A percentile compares a stretch with the other conserved stretches of the same genome.
Conservation (phyloP, 2,113 vertebrate species). For the Casuarius casuarius region DNA sequence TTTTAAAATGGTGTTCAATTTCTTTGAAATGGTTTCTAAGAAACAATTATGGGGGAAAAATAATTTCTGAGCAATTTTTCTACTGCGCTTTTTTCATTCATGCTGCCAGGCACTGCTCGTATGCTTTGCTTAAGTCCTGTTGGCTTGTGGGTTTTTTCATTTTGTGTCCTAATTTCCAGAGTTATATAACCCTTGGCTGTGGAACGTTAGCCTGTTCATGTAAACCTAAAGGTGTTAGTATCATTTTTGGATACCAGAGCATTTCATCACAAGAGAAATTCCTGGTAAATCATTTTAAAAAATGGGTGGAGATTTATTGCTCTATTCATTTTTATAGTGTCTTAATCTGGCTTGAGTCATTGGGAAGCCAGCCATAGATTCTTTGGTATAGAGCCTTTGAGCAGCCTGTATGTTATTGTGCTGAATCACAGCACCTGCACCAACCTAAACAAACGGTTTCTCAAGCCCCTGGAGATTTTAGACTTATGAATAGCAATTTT, state of each 20-base stretch:
- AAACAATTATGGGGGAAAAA: neutral
- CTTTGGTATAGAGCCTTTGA: constrained; percentile 3
- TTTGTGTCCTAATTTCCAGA: neutral
- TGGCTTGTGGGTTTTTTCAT: neutral
- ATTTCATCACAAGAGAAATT: constrained; percentile 31
- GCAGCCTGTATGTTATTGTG: neutral
- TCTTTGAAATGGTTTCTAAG: neutral
- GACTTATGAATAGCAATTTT: neutral
- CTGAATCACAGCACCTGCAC: constrained; percentile 51
- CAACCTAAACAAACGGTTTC: neutral
- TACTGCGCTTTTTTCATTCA: neutral
- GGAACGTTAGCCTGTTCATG: neutral
- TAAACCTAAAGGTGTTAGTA: constrained; percentile 19
- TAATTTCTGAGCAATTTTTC: neutral
- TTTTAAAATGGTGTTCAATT: no score
- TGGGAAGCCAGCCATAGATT: neutral
- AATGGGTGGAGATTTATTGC: constrained; percentile 26
- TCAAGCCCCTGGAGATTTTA: neutral
- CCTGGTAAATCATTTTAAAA: neutral
- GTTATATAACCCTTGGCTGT: neutral
- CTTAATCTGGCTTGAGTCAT: constrained; percentile 20
- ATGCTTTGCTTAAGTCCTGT: neutral
- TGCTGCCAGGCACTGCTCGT: neutral
- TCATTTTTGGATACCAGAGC: neutral
- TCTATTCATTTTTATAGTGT: constrained; percentile 40